Conservation (phyloP, 2,888 invertebrate genomes). For the Noctua fimbriata region DNA sequence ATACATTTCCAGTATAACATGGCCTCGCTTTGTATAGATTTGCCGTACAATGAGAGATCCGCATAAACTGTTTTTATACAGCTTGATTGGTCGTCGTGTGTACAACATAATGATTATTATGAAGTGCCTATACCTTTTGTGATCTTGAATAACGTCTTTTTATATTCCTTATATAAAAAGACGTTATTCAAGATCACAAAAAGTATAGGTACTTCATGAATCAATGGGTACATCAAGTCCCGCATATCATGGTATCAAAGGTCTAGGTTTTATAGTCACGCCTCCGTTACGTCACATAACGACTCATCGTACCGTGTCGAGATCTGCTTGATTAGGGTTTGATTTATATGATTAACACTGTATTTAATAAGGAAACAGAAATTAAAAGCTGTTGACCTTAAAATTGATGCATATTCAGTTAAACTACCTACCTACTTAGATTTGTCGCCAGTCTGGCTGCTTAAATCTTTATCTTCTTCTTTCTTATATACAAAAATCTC, state of each 20-base stretch:
- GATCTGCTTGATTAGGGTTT: slow-evolving; percentile 4
- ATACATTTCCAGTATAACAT: no score
- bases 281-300: slow-evolving; percentile 20
- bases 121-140: no score
- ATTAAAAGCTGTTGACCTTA: slow-evolving; percentile 15
- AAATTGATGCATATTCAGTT: not conserved
- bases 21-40: no score
- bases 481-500: no score
- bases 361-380: slow-evolving; percentile 22
- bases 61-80: no score
- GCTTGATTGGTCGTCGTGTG: no score
- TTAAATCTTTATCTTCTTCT: not conserved
- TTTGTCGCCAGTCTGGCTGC: not conserved
- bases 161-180: not conserved
- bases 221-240: slow-evolving; percentile 28
- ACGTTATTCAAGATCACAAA: slow-evolving; percentile 27
- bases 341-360: slow-evolving; percentile 9
- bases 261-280: slow-evolving; percentile 53
- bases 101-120: not conserved
- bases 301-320: slow-evolving; percentile 10
- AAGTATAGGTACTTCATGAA: slow-evolving; percentile 16
- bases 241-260: slow-evolving; percentile 24
- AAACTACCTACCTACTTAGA: not conserved
- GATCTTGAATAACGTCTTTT: no score
- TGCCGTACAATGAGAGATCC: no score